Conservation (phyloP, 2,888 invertebrate genomes). For the Tiphia femorata region DNA sequence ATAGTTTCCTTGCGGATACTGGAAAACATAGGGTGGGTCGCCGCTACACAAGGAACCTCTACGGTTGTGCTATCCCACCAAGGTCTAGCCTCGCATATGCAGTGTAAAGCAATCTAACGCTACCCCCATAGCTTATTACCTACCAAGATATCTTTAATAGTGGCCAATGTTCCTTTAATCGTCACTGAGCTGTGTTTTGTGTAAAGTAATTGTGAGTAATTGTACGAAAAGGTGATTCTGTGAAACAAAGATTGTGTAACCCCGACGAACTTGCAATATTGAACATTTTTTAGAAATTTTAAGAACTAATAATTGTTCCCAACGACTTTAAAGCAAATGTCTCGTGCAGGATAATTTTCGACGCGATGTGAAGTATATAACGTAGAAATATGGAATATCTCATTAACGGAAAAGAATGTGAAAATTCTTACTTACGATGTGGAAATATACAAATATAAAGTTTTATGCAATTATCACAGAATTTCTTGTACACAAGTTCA, state of each 20-base stretch:
- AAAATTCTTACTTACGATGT: background rate
- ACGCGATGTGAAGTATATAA: too few relatives aligned
- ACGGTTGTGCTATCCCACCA: conserved; percentile 69
- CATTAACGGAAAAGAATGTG: background rate
- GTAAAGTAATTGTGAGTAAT: conserved; percentile 3
- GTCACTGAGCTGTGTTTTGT: conserved; percentile 51
- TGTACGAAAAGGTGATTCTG: background rate
- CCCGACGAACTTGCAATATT: too few relatives aligned
- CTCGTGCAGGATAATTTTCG: too few relatives aligned
- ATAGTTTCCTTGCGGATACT: conserved; percentile 64
- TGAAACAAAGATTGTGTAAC: background rate
- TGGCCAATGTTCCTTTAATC: conserved; percentile 51
- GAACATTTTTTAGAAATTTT: too few relatives aligned
- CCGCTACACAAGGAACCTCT: conserved; percentile 69
- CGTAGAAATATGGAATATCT: background rate
- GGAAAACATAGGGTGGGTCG: conserved; percentile 68
- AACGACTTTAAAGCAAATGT: too few relatives aligned
- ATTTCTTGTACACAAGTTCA: conserved; percentile 53
- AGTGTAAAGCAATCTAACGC: conserved; percentile 58
- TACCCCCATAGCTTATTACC: conserved; percentile 64
- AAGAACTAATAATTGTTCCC: too few relatives aligned
- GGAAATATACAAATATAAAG: background rate
- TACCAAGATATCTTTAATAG: conserved; percentile 51
- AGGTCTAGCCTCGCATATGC: conserved; percentile 66
- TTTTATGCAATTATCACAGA: background rate